phyloP scores from a whole-genome alignment of 2,797 vertebrate species.

The Liasis olivaceus region DNA sequence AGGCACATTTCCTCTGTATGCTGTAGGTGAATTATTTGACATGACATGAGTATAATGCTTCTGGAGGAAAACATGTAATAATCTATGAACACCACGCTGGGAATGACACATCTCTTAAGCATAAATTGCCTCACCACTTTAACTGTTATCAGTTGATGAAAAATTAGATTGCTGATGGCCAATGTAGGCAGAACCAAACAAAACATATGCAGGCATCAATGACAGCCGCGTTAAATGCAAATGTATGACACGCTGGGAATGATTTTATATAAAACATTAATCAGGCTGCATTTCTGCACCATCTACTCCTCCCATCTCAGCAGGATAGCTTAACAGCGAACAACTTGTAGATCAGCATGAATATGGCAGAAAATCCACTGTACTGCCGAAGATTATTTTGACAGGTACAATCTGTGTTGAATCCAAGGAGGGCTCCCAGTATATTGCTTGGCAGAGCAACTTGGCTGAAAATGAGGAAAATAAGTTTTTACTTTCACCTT shows the following conservation, averaged over 20 bases:
- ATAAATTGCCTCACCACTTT: not conserved
- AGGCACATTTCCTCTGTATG: not conserved
- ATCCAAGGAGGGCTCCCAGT: not conserved
- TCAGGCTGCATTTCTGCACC: constrained; percentile 33
- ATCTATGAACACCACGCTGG: not conserved
- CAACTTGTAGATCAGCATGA: constrained; percentile 34
- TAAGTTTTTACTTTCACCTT: not conserved
- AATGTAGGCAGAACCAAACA: constrained; percentile 9
- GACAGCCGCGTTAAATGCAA: constrained; percentile 34
- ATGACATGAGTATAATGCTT: not conserved
- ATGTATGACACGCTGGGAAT: constrained; percentile 43
- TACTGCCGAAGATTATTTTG: constrained; percentile 31
- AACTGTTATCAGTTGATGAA: constrained; percentile 5
- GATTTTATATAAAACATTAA: constrained; percentile 44
- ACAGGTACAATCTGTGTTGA: not conserved
- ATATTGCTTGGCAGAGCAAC: not conserved
- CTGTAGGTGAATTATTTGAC: not conserved
- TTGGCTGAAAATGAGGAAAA: not conserved
- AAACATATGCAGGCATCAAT: constrained; percentile 15
- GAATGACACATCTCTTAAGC: not conserved
- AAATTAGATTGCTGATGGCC: not conserved
- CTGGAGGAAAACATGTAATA: not conserved
- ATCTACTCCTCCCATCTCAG: not conserved
- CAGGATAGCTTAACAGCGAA: constrained; percentile 1
- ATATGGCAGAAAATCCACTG: constrained; percentile 29